These are phyloP conservation scores for Drosophila nigricruria DNA, from an alignment of 2,888 invertebrate species.

Conservation along the genomic window DNA sequence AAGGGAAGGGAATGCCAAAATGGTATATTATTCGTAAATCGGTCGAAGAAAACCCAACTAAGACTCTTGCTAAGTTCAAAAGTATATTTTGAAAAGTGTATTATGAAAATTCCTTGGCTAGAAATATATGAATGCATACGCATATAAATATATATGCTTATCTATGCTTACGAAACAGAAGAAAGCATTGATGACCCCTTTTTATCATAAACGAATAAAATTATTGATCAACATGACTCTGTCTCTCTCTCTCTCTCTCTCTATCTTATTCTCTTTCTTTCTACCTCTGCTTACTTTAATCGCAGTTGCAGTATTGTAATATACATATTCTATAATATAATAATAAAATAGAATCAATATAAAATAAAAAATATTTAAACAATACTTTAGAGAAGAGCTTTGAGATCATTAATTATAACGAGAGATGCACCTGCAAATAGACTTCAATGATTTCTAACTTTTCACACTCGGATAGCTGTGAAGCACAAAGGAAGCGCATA, in stretches of 20 bases:
- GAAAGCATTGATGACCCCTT: no score
- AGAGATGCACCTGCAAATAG: neutral
- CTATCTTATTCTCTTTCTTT: neutral
- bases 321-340: neutral
- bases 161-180: no score
- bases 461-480: slow-evolving; percentile 28
- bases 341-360: neutral
- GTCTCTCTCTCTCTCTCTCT: neutral
- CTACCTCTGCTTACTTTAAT: neutral
- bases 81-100: no score
- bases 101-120: no score
- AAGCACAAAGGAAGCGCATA: slow-evolving; percentile 1
- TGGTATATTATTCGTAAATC: no score
- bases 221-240: neutral
- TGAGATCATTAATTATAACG: neutral
- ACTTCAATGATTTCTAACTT: slow-evolving; percentile 5
- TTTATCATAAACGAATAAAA: no score
- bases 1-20: no score
- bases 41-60: no score
- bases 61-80: no score
- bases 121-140: neutral
- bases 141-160: neutral
- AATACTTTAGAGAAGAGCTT: neutral
- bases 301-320: neutral
- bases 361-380: neutral